phyloP scores from a whole-genome alignment of 2,113 vertebrate genomes.

The Pungitius pungitius region DNA sequence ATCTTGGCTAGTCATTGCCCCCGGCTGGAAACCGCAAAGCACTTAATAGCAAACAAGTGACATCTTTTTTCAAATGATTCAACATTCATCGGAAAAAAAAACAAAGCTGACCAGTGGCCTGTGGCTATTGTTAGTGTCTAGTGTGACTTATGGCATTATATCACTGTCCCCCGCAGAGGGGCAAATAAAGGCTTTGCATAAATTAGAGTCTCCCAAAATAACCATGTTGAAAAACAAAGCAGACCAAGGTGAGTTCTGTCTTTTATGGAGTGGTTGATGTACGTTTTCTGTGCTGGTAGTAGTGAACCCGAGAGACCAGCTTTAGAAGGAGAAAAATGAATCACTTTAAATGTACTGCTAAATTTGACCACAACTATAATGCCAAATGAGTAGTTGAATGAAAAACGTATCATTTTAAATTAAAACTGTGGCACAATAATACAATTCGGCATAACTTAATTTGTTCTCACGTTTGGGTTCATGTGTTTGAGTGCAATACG shows the following conservation, averaged over 20 bases:
- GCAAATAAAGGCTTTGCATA: slow-evolving; percentile 73
- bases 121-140: slow-evolving; percentile 79
- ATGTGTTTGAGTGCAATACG: slow-evolving; percentile 35
- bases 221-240: slow-evolving; percentile 59
- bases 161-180: slow-evolving; percentile 70
- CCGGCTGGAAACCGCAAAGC: slow-evolving; percentile 73
- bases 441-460: slow-evolving; percentile 49
- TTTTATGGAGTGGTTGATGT: slow-evolving; percentile 8
- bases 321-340: slow-evolving; percentile 1
- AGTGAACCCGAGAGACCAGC: slow-evolving; percentile 2
- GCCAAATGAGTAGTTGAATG: slow-evolving; percentile 21
- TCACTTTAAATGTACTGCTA: not conserved
- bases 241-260: slow-evolving; percentile 19
- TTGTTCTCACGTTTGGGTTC: slow-evolving; percentile 38
- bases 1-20: slow-evolving; percentile 73
- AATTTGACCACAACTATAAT: slow-evolving; percentile 4
- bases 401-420: slow-evolving; percentile 44
- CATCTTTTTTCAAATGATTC: slow-evolving; percentile 81
- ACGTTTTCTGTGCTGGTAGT: not conserved
- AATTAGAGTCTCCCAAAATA: slow-evolving; percentile 78
- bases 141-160: slow-evolving; percentile 81
- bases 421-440: slow-evolving; percentile 22
- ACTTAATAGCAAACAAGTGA: slow-evolving; percentile 83
- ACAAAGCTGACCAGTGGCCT: slow-evolving; percentile 76
- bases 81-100: slow-evolving; percentile 80